Percentiles rank a stretch among this genome's conserved stretches.
Conservation (phyloP, 2,888 invertebrate species). For the Melieria omissa region DNA sequence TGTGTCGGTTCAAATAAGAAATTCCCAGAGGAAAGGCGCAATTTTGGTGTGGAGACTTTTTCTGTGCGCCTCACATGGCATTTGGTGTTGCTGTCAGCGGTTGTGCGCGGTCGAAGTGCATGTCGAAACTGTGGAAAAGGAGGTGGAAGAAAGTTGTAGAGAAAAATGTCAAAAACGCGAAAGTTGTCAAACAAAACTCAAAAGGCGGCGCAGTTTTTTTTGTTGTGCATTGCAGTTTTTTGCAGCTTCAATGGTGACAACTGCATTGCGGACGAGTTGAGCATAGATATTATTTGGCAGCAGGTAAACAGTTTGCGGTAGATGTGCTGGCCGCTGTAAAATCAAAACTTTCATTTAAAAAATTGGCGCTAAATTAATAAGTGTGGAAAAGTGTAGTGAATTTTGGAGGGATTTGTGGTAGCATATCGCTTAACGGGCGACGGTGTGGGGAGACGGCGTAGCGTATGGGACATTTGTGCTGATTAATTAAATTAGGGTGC, state of each 20-base stretch:
- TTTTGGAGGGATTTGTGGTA: background rate
- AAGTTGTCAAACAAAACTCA: constrained; percentile 35
- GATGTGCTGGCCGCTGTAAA: background rate
- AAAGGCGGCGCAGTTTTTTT: constrained; percentile 29
- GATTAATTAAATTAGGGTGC: constrained; percentile 48
- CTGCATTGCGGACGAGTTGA: constrained; percentile 6
- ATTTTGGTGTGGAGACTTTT: constrained; percentile 42
- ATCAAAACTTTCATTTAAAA: background rate
- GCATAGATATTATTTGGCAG: no score
- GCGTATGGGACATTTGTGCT: constrained; percentile 16
- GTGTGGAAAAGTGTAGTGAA: background rate
- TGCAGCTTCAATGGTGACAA: background rate
- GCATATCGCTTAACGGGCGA: constrained; percentile 15
- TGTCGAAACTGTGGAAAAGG: constrained; percentile 5
- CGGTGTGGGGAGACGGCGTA: constrained; percentile 2
- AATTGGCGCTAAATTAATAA: background rate
- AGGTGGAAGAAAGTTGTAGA: no score
- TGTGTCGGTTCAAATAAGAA: constrained; percentile 12
- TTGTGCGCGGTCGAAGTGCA: constrained; percentile 29
- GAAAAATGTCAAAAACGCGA: constrained; percentile 24
- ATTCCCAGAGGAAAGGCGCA: constrained; percentile 46
- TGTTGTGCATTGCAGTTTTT: background rate
- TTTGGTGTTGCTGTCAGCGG: background rate
- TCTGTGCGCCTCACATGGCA: no score
- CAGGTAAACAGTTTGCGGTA: no score